Base-by-base conservation (phyloP, 2,113 vertebrate species). In the Cochlearius cochlearius region DNA sequence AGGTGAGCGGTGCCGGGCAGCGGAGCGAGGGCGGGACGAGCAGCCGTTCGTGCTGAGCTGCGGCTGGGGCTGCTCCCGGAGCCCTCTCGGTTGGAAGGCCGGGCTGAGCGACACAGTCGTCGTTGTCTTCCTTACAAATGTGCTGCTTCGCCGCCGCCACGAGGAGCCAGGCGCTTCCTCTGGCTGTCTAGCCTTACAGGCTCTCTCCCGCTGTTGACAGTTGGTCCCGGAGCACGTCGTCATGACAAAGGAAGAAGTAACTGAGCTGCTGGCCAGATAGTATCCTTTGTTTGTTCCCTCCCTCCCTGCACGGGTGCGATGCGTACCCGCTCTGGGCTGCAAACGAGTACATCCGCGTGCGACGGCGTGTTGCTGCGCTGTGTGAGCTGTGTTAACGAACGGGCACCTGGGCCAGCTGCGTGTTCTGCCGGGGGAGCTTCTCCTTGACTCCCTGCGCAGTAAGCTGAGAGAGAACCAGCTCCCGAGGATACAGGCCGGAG, bases 221-320 rank as follows among this genome's bases (percentile, higher is more conserved):
- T 96, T 99, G 94, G 99, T 99, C 71, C 99, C 99, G 0, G 99
- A 99, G 95, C 99, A 99, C 2, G 99, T 99, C 3, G 99, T 99
- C 30, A 99, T 99, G 99, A 99, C 99, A 7, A 99, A 99, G 96
- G 99, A 99, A 86, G 99, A 99, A 94, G 99, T 99, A 36, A 98
- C 98, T 0, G 99, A 99, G 94, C 97, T 99, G 16, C 97, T 99
- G 91, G 99, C 98, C 20, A 94, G 99, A 98, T 99, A 99, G 99
- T 99, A 99, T 99, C 99, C 98, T 99, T 78, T 64, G 52, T 29
- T 16, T 39, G 5, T 36, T 32, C 50, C 27, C 29, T 5, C 20
- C 23, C 36, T 29, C 18, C 15, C 25, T 13, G 23, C 67, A 38
- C 0, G 3, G 59, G 7, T 5, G 22, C 0, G 7, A 11, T 8